Conservation (phyloP, 2,797 vertebrate genomes). For the Coluber constrictor region DNA sequence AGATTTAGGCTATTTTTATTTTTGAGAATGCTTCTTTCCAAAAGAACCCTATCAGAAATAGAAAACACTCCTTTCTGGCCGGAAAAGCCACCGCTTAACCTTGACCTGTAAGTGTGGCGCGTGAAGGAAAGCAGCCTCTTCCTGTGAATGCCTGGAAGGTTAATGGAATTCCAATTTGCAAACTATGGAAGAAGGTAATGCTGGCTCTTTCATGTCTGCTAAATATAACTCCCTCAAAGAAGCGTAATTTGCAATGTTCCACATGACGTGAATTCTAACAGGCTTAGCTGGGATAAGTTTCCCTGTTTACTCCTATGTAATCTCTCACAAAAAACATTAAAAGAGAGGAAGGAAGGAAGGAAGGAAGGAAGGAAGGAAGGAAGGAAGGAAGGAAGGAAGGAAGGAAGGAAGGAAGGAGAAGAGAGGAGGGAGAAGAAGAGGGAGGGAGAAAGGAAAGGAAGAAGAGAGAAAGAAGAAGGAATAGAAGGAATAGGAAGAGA, state of each 20-base stretch:
- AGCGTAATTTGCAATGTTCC: conserved; percentile 76
- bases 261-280: conserved; percentile 70
- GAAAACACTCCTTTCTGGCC: not conserved
- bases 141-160: conserved; percentile 42
- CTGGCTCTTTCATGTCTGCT: conserved; percentile 68
- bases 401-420: too few species aligned
- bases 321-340: conserved; percentile 64
- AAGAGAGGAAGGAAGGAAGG: conserved; percentile 16
- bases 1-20: not conserved
- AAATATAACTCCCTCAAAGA: conserved; percentile 72
- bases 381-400: not conserved
- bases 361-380: too few species aligned
- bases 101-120: conserved; percentile 20
- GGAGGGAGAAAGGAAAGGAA: not conserved
- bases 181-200: conserved; percentile 61
- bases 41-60: not conserved
- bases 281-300: conserved; percentile 62
- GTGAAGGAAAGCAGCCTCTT: not conserved
- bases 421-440: not conserved
- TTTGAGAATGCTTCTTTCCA: not conserved
- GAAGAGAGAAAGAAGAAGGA: not conserved
- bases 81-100: conserved; percentile 13
- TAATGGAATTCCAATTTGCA: conserved; percentile 56
- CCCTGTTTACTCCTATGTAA: conserved; percentile 63
- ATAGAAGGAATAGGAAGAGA: not conserved